Evolutionary conservation across 2,113 vertebrate species (phyloP), one percentile per base, ranked within the genome.

Genomic region (Chaenocephalus aceratus): DNA sequence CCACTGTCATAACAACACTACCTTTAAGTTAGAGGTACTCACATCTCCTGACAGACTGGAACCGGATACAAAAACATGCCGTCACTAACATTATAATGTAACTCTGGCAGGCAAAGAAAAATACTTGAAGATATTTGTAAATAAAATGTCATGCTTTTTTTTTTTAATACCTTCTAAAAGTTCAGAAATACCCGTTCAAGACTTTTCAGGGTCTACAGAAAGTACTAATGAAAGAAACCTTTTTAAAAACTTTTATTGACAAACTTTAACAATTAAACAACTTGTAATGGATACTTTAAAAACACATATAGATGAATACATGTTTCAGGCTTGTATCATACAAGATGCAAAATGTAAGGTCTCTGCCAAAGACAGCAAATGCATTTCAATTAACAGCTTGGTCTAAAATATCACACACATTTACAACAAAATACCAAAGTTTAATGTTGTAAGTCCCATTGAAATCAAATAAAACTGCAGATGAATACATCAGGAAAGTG

Each of bases 161-260:
- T 26, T 26, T 2, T 30, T 30, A 30, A 30, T 30, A 30, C 30
- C 30, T 30, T 30, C 30, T 4, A 30, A 30, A 3, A 30, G 30
- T 30, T 30, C 30, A 30, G 30, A 30, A 30, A 30, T 30, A 30
- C 36, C 36, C 7, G 6, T 62, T 13, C 11, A 48, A 51, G 63
- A 34, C 46, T 66, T 51, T 5, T 11, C 4, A 30, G 53, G 51
- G 44, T 1, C 51, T 54, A 34, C 23, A 45, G 36, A 23, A 4
- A 49, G n/a, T 10, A 51, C 30, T 14, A 41, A 41, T 6, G 7
- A 41, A 41, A 41, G 5, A 41, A 7, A 41, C 5, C 5, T 41
- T 41, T 7, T 41, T 7, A 7, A 8, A 30, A 41, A 16, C 4
- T 60, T 74, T 79, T 65, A 74, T 65, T 82, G 52, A 34, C 52